Evolutionary conservation across 2,113 vertebrate species (phyloP).

Genomic region (Greenwoodochromis staneri): DNA sequence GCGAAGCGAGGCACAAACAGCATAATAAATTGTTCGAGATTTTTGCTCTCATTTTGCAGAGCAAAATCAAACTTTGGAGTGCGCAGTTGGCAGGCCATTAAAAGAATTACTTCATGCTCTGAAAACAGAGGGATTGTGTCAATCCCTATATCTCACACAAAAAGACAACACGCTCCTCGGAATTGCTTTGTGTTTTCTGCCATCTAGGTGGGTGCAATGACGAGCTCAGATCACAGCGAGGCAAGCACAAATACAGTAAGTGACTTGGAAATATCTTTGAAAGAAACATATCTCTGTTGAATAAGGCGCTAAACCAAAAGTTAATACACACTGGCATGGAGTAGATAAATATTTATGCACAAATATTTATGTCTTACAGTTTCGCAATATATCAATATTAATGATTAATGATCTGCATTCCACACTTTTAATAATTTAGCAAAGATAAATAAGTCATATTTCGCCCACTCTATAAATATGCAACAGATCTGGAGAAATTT

Average conservation of each 20-base stretch:
- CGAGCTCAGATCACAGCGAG: conserved; percentile 35
- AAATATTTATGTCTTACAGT: conserved; percentile 67
- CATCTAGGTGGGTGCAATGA: conserved; percentile 24
- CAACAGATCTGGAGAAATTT: conserved; percentile 19
- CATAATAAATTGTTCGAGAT: conserved; percentile 74
- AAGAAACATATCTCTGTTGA: conserved; percentile 31
- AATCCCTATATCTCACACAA: conserved; percentile 55
- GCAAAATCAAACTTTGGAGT: conserved; percentile 71
- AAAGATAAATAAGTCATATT: conserved; percentile 61
- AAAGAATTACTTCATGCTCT: conserved; percentile 73
- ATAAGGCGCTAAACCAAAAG: conserved; percentile 11
- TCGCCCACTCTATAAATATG: conserved; percentile 57
- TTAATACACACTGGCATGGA: conserved; percentile 31
- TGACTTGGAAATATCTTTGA: conserved; percentile 46
- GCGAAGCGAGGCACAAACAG: conserved; percentile 71
- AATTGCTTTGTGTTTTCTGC: conserved; percentile 34
- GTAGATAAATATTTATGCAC: conserved; percentile 57
- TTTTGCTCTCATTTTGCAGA: conserved; percentile 62
- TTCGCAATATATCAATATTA: conserved; percentile 57
- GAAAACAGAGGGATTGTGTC: conserved; percentile 67
- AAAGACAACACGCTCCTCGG: conserved; percentile 24
- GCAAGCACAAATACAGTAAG: conserved; percentile 54
- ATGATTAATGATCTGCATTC: conserved; percentile 58
- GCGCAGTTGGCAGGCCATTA: conserved; percentile 72
- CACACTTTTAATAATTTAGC: conserved; percentile 59